Evolutionary conservation across 1,140 invertebrate species (phyloP).

Genomic region (Monomorium pharaonis): DNA sequence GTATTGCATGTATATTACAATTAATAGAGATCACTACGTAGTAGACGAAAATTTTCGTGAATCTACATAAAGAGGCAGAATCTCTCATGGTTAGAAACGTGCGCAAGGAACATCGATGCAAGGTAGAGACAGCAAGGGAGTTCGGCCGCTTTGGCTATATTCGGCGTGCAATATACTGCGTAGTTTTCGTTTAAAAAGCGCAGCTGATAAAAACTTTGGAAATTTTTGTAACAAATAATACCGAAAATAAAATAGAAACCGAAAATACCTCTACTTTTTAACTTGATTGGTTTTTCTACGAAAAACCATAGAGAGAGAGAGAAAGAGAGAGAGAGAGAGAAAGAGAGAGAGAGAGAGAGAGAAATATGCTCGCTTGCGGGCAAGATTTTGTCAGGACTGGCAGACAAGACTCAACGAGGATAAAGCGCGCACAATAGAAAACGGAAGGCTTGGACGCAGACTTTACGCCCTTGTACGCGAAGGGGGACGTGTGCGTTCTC

Average conservation of each 20-base stretch:
- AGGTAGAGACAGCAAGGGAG: conserved; percentile 70
- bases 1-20: neutral
- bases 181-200: neutral
- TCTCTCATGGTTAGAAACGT: conserved; percentile 32
- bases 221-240: neutral
- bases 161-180: neutral
- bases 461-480: conserved; percentile 68
- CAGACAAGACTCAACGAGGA: conserved; percentile 70
- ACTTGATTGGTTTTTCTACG: neutral
- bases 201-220: neutral
- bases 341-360: no score
- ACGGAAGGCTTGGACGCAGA: conserved; percentile 65
- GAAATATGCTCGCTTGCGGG: neutral
- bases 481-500: conserved; percentile 28
- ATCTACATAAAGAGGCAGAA: neutral
- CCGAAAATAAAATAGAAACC: neutral
- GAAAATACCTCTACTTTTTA: neutral
- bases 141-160: neutral
- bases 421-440: conserved; percentile 76
- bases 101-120: conserved; percentile 59
- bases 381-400: neutral
- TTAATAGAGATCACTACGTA: neutral
- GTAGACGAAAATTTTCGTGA: conserved; percentile 13
- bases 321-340: no score
- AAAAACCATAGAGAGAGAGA: no score